Percentiles rank a stretch among this genome's conserved stretches.
phyloP scores from a whole-genome alignment of 2,888 invertebrate genomes.

The Caenorhabditis uteleia region DNA sequence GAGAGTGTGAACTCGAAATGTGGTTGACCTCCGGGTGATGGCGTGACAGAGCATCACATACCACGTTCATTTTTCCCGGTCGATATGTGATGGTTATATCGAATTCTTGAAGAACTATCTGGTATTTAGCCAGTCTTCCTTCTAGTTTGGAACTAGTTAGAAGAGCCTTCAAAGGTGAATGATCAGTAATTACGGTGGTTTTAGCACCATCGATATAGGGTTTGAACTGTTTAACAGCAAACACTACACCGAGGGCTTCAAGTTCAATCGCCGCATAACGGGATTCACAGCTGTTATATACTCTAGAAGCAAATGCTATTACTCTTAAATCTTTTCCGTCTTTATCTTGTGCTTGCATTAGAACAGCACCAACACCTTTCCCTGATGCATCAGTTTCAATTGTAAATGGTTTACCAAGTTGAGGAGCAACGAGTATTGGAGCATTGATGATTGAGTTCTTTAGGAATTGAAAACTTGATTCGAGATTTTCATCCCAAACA shows the following conservation, averaged over 20 bases:
- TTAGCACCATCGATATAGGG: slow-evolving; percentile 22
- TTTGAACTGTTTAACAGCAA: slow-evolving; percentile 20
- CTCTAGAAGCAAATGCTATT: slow-evolving; percentile 17
- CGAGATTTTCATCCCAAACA: slow-evolving; percentile 14
- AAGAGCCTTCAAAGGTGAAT: slow-evolving; percentile 17
- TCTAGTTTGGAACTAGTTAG: slow-evolving; percentile 6
- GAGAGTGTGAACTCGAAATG: too few relatives aligned
- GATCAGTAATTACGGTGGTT: slow-evolving; percentile 20
- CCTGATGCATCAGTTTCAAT: slow-evolving; percentile 29
- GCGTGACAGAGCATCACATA: slow-evolving; percentile 42
- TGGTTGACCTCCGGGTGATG: not conserved
- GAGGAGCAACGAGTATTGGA: slow-evolving; percentile 23
- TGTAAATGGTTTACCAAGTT: slow-evolving; percentile 13
- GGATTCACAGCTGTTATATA: slow-evolving; percentile 10
- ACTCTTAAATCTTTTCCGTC: slow-evolving; percentile 6
- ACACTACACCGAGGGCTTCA: slow-evolving; percentile 22
- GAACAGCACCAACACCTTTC: slow-evolving; percentile 25
- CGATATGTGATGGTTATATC: slow-evolving; percentile 43
- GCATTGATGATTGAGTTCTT: slow-evolving; percentile 5
- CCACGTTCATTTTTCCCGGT: slow-evolving; percentile 38
- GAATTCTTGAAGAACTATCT: slow-evolving; percentile 20
- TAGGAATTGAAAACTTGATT: slow-evolving; percentile 19
- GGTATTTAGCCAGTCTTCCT: slow-evolving; percentile 26
- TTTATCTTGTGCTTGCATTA: slow-evolving; percentile 15
- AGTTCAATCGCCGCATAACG: slow-evolving; percentile 21